Conservation (phyloP, 1,140 invertebrate genomes). For the Nasonia vitripennis region DNA sequence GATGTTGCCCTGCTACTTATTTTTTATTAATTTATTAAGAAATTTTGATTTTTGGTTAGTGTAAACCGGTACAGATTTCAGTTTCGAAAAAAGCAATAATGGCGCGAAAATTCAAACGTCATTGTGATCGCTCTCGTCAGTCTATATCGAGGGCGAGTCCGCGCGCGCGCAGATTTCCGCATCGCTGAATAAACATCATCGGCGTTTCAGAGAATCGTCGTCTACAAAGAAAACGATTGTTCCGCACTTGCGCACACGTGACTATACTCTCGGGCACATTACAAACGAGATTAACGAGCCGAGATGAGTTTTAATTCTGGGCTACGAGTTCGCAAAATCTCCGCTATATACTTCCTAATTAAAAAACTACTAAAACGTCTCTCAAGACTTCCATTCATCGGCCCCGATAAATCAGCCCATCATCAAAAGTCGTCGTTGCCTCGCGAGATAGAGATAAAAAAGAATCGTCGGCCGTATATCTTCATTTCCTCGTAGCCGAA, state of each 20-base stretch:
- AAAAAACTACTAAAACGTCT: no score
- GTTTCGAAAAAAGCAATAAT: no score
- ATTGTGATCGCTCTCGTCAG: not conserved
- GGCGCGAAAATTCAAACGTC: not conserved
- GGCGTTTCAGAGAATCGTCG: not conserved
- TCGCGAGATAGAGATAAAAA: not conserved
- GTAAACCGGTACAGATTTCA: no score
- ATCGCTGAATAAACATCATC: conserved; percentile 22
- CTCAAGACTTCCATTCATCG: not conserved
- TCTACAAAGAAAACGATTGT: conserved; percentile 4
- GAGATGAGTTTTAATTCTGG: not conserved
- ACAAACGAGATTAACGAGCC: not conserved
- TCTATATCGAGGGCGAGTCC: conserved; percentile 1
- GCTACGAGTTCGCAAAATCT: not conserved
- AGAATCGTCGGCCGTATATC: not conserved
- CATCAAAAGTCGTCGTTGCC: no score
- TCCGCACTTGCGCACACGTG: not conserved
- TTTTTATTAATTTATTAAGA: no score
- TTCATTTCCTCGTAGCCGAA: not conserved
- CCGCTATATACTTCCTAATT: no score
- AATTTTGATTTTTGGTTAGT: no score
- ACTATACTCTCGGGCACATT: not conserved
- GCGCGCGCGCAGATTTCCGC: conserved; percentile 17
- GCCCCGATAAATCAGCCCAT: not conserved
- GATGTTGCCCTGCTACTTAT: not conserved